Evolutionary conservation across 2,113 vertebrate species (phyloP), one percentile per base, ranked within the genome.

Genomic region (Scopus umbretta): DNA sequence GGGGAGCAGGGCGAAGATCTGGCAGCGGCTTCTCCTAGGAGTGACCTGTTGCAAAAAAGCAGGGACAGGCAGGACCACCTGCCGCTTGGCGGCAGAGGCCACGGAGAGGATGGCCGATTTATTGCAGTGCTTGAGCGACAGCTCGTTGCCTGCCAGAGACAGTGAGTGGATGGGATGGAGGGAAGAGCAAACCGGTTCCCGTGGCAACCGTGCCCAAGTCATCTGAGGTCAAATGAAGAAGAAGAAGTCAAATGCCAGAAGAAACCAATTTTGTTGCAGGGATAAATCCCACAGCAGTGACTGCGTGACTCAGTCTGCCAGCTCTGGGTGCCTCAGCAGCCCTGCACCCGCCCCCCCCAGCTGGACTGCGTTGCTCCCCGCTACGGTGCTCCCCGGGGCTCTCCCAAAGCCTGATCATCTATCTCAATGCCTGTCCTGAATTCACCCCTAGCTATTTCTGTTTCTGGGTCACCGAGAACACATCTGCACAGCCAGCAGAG

Each of bases 141-240:
- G 43, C 34, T 4, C n/a, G 26, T 26, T 23, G 86, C 75, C 36
- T 26, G 58, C 23, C 34, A 21, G 49, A 34, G 67, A 23, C 38
- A 38, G 0, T 2, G n/a, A 36, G 16, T 0, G 30, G 53, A 74
- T 14, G 22, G 29, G 61, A 67, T 9, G 76, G 13, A 68, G 36
- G 49, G 49, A 62, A 86, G 67, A 66, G 74, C 58, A 52, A 55
- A 16, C 17, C 7, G 1, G 82, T 95, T 92, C 45, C 97, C 68
- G 75, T 81, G 86, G 85, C 82, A 93, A 94, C 94, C 1, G 3
- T 1, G 58, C 58, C 83, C 52, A 9, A 88, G 95, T 84, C 92
- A 66, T 86, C 49, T 86, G 61, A 96, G 94, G 95, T 94, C 93
- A 96, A 49, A n/a, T n/a, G n/a, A n/a, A n/a, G n/a, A n/a, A n/a